phyloP scores from a whole-genome alignment of 2,888 invertebrate genomes.

The Lagria hirta region DNA sequence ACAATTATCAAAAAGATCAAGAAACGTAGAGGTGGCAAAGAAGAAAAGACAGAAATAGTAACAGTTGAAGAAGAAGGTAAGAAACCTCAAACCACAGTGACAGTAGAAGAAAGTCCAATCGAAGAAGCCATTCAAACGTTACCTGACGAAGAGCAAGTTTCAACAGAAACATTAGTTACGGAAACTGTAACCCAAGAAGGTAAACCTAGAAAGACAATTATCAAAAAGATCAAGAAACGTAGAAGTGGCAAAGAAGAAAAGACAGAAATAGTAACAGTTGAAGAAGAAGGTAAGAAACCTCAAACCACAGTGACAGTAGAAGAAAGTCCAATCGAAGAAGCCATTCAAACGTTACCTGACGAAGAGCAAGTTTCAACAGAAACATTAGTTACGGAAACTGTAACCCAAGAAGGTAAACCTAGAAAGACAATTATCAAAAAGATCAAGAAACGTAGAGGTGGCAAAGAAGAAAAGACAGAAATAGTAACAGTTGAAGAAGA shows the following conservation, averaged over 20 bases:
- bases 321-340: constrained; percentile 16
- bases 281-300: constrained; percentile 52
- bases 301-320: constrained; percentile 45
- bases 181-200: constrained; percentile 47
- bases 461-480: constrained; percentile 51
- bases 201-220: constrained; percentile 37
- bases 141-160: no score
- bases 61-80: constrained; percentile 49
- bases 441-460: constrained; percentile 45
- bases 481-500: constrained; percentile 52
- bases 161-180: constrained; percentile 36
- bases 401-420: constrained; percentile 45
- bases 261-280: constrained; percentile 49
- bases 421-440: constrained; percentile 36
- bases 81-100: constrained; percentile 50
- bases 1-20: constrained; percentile 34
- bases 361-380: constrained; percentile 32
- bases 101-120: constrained; percentile 23
- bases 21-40: constrained; percentile 35
- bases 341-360: constrained; percentile 1
- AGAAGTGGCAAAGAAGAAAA: constrained; percentile 39
- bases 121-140: no score
- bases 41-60: constrained; percentile 36
- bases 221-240: constrained; percentile 43
- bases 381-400: constrained; percentile 47